Base-by-base conservation (phyloP, 2,113 vertebrate genomes). In the Amphiprion percula region DNA sequence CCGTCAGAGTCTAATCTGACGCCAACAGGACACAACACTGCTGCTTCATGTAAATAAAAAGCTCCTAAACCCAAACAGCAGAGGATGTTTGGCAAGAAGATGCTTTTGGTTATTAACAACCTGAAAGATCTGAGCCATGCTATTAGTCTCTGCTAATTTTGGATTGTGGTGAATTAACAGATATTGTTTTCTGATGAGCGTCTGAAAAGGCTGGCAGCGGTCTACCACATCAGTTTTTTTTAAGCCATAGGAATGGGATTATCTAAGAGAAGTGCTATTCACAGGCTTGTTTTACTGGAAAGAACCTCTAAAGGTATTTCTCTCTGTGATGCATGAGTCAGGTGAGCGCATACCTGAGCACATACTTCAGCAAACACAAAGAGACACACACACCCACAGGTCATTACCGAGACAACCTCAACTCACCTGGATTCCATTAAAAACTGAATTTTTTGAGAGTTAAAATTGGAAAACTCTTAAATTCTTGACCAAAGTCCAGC, bases 331-430 rank as follows among this genome's bases (percentile, higher is more conserved):
- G 41, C 67, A 65, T 58, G 16, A 39, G 69, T 86, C 80, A 86
- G 82, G 92, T 91, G 83, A 89, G 46, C 1, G 62, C 82, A 90
- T 89, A 82, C 88, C 88, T 84, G 69, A 68, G 53, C 2, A 15
- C 76, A 82, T 86, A 72, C 53, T 68, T 82, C 0, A 56, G 33
- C 21, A 59, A 53, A 70, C 4, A 17, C 4, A 19, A 12, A 60
- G 19, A 41, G 53, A 55, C 58, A 44, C 65, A 28, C 61, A 73
- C 55, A 1, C 79, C 75, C 54, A 68, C 16, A 0, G 47, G 62
- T 8, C 33, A 58, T 3, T 0, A 19, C 28, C 61, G 61, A 41
- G 21, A 41, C 5, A 37, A 58, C 4, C 24, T 56, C 2, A 60
- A 10, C 55, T 60, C 37, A 41, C 15, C 5, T n/a, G 10, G 16